Evolutionary conservation across 1,140 invertebrate species (phyloP).

Genomic region (Atta colombica): DNA sequence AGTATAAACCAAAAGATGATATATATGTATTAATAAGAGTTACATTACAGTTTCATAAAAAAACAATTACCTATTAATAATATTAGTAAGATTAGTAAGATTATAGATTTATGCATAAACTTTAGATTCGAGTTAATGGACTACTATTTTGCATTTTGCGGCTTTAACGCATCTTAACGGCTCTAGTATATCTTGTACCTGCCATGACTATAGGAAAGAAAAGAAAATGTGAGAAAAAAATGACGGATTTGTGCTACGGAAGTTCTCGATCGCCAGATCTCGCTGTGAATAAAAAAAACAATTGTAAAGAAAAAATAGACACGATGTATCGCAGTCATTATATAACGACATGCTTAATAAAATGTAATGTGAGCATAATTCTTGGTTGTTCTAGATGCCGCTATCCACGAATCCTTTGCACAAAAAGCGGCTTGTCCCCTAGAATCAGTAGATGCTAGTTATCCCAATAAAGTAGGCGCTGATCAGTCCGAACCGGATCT

Average conservation of each 20-base stretch:
- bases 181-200: conserved; percentile 18
- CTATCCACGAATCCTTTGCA: conserved; percentile 83
- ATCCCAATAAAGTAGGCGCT: conserved; percentile 81
- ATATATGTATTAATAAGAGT: conserved; percentile 11
- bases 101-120: neutral
- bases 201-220: conserved; percentile 27
- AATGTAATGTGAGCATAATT: conserved; percentile 83
- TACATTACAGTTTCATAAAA: neutral
- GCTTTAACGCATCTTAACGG: neutral
- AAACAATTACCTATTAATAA: neutral
- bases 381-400: conserved; percentile 86
- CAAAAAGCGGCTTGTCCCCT: conserved; percentile 85
- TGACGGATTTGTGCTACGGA: conserved; percentile 33
- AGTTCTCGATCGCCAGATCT: conserved; percentile 66
- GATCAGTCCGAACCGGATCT: conserved; percentile 77
- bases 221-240: conserved; percentile 13
- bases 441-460: conserved; percentile 86
- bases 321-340: conserved; percentile 65
- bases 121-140: conserved; percentile 1
- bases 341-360: conserved; percentile 77
- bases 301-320: conserved; percentile 72
- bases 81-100: conserved; percentile 4
- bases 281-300: conserved; percentile 51
- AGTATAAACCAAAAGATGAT: conserved; percentile 3
- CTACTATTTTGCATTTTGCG: conserved; percentile 27